Evolutionary conservation across 2,888 invertebrate genomes (phyloP), one percentile per base, ranked within the genome.

Genomic region (Nomada hirtipes): DNA sequence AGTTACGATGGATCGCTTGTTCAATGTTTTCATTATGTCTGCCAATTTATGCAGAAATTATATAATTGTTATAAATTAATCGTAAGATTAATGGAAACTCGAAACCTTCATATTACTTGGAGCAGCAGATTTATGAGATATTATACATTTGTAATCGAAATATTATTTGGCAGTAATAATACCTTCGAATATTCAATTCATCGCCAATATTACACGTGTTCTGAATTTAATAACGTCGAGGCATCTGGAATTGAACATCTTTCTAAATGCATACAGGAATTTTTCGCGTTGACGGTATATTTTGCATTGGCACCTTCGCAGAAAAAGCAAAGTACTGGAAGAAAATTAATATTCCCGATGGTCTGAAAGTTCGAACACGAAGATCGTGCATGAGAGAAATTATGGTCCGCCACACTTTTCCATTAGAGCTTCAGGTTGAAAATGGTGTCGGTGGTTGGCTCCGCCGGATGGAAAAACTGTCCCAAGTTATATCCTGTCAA

Each of bases 401-500:
- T 70, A 70, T n/a, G 70, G 47, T 59, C 4, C 15, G 7, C 4
- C 29, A 29, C 71, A 76, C 73, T 79, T 72, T 79, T 69, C 74
- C 74, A 82, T 76, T 60, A 50, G 23, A 50, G 50, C 20, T 11
- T 52, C 13, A n/a, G 64, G 59, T 57, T 4, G 7, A n/a, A 26
- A 15, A 15, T 3, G 18, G 20, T 2, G 20, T 36, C 36, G 36
- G 36, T 36, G 10, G n/a, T 47, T 44, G 42, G 76, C 59, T 18
- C 18, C n/a, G 10, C n/a, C 61, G 29, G 50, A 26, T 15, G 60
- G 60, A 67, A 59, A 81, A 65, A 79, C 75, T 74, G 68, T 85
- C 83, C 36, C 47, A 20, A 78, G 72, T 44, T 83, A 60, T 87
- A 70, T 68, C 59, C 64, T 36, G 68, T 79, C 80, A 60, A 64